Percentiles rank a stretch among this genome's conserved stretches.
Evolutionary conservation across 1,140 invertebrate genomes (phyloP).

Genomic region (Eufriesea mexicana): DNA sequence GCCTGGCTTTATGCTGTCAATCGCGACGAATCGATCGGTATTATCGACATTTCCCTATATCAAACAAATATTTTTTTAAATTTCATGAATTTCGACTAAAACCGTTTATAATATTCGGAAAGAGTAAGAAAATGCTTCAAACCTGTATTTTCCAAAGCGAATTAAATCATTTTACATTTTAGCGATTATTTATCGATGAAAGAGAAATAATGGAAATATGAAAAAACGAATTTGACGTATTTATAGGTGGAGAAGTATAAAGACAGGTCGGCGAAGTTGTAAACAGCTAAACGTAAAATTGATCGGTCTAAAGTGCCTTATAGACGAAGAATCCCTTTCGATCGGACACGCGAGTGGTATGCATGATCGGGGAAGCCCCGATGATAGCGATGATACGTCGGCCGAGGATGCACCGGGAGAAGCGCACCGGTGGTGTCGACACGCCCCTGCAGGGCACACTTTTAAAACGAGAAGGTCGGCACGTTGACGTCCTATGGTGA

Average conservation of each 20-base stretch:
- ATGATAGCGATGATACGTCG: conserved; percentile 50
- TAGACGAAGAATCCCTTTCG: conserved; percentile 65
- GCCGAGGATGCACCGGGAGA: background rate
- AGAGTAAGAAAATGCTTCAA: too few species aligned
- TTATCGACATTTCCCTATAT: background rate
- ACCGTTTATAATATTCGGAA: too few species aligned
- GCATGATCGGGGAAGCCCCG: conserved; percentile 59
- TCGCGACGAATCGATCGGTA: background rate
- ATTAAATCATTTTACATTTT: too few species aligned
- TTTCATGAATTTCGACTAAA: background rate
- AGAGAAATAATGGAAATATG: too few species aligned
- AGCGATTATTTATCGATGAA: too few species aligned
- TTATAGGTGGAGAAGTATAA: background rate
- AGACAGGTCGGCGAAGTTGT: background rate
- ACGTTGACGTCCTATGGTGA: conserved; percentile 70
- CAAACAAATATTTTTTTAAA: background rate
- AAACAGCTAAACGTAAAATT: conserved; percentile 25
- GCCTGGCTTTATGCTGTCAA: background rate
- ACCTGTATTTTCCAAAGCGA: too few species aligned
- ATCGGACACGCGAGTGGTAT: conserved; percentile 48
- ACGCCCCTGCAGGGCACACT: conserved; percentile 51
- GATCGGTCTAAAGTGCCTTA: conserved; percentile 11
- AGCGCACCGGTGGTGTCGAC: conserved; percentile 47
- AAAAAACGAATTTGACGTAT: background rate
- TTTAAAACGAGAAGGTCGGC: conserved; percentile 53